Evolutionary conservation across 2,888 invertebrate genomes (phyloP).

Genomic region (Euphydryas editha): DNA sequence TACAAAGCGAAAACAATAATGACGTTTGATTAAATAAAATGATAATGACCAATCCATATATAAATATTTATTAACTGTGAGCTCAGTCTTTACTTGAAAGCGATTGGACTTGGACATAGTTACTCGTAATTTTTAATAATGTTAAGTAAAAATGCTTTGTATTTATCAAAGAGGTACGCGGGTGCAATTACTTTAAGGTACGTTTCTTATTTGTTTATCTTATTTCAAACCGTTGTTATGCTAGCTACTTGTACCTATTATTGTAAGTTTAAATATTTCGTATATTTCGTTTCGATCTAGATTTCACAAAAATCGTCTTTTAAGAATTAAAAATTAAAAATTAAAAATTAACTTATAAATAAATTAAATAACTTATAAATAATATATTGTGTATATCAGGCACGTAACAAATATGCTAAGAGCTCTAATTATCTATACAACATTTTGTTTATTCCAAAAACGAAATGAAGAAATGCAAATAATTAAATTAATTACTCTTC

Average conservation of each 20-base stretch:
- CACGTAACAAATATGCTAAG: too few relatives aligned
- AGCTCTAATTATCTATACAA: too few relatives aligned
- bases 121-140: neutral
- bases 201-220: neutral
- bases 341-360: too few relatives aligned
- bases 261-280: neutral
- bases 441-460: too few relatives aligned
- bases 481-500: too few relatives aligned
- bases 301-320: too few relatives aligned
- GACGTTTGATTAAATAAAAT: neutral
- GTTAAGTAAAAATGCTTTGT: constrained; percentile 11
- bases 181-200: neutral
- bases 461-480: too few relatives aligned
- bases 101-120: neutral
- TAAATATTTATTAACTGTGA: neutral
- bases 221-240: neutral
- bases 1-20: neutral
- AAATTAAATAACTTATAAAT: too few relatives aligned
- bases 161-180: neutral
- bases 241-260: neutral
- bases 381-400: too few relatives aligned
- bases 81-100: neutral
- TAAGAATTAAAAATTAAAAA: too few relatives aligned
- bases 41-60: neutral
- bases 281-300: neutral